Evolutionary conservation across 2,797 vertebrate species (phyloP).

Genomic region (Gobio occitaniae): DNA sequence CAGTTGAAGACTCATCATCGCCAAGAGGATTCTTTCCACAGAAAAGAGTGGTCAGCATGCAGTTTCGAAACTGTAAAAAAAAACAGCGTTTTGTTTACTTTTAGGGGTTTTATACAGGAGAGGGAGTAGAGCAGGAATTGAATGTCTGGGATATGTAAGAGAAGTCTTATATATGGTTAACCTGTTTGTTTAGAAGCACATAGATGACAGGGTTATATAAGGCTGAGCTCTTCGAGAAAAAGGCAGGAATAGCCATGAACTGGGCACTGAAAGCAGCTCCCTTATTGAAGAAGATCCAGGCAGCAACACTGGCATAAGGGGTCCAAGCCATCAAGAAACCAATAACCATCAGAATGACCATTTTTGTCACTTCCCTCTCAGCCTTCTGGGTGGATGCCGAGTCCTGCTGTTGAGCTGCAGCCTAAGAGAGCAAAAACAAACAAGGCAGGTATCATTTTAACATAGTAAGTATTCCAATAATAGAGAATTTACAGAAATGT

Average conservation of each 20-base stretch:
- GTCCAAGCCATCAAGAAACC: conserved; percentile 84
- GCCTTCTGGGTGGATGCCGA: conserved; percentile 86
- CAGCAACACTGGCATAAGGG: conserved; percentile 83
- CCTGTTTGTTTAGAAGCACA: conserved; percentile 74
- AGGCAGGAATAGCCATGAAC: conserved; percentile 83
- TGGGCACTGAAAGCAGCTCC: conserved; percentile 78
- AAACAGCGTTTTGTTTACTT: neutral
- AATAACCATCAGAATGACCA: conserved; percentile 85
- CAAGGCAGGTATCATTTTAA: neutral
- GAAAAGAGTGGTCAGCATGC: conserved; percentile 78
- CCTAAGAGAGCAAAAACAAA: conserved; percentile 72
- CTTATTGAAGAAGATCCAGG: conserved; percentile 85
- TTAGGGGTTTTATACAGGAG: neutral
- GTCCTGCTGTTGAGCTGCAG: conserved; percentile 86
- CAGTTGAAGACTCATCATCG: conserved; percentile 71
- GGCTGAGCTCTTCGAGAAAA: conserved; percentile 87
- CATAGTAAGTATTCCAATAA: neutral
- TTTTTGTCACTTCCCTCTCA: conserved; percentile 85
- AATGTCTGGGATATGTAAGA: neutral
- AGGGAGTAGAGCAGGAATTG: neutral
- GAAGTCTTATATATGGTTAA: neutral
- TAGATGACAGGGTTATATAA: conserved; percentile 80
- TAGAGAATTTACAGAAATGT: neutral
- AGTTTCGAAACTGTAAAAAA: conserved; percentile 73
- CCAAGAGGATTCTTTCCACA: conserved; percentile 76